Percentiles rank a stretch among this genome's conserved stretches.
Evolutionary conservation across 2,113 vertebrate species (phyloP).

Genomic region (Rhinoptilus africanus): DNA sequence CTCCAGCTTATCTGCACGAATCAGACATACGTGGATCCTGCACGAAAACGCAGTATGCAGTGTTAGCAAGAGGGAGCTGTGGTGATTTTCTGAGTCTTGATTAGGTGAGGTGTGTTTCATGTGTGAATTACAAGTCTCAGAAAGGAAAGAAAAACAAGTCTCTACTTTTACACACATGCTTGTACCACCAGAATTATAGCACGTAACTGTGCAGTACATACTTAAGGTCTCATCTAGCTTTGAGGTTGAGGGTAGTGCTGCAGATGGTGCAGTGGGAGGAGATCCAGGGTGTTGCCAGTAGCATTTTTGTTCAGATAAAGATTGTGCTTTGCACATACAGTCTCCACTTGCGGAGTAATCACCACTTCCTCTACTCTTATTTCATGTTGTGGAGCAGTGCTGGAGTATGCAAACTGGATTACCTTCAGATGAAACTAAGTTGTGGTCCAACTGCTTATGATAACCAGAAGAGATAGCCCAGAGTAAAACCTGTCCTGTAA

Average conservation of each 20-base stretch:
- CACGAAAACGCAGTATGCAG: background rate
- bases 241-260: background rate
- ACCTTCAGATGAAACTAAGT: background rate
- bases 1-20: background rate
- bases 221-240: background rate
- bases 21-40: background rate
- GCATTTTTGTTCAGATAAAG: background rate
- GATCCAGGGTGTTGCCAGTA: background rate
- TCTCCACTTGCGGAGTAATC: background rate
- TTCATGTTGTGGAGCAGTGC: background rate
- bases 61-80: background rate
- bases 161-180: background rate
- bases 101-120: background rate
- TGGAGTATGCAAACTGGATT: background rate
- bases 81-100: background rate
- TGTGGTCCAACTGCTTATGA: background rate
- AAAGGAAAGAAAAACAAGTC: background rate
- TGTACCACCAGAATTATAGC: background rate
- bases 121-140: background rate
- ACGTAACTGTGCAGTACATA: background rate
- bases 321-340: background rate
- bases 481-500: conserved; percentile 29
- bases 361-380: background rate
- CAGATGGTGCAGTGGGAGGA: background rate
- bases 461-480: background rate